Evolutionary conservation across 2,797 vertebrate species (phyloP).

Genomic region (Labroides dimidiatus): DNA sequence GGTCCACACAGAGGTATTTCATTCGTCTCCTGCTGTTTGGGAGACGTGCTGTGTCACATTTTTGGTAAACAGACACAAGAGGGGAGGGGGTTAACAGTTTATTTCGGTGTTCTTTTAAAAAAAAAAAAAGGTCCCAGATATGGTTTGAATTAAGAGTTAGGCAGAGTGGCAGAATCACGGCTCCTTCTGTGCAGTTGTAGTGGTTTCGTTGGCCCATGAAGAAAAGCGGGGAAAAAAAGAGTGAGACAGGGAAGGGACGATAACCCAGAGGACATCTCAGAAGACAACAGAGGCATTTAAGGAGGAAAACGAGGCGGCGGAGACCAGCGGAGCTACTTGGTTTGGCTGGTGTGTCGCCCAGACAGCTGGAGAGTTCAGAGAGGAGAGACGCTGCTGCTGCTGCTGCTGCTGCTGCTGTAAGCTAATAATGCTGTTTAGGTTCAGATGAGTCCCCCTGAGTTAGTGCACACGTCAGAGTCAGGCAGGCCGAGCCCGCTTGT

Average conservation of each 20-base stretch:
- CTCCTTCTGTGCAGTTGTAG: constrained; percentile 71
- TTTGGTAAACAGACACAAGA: constrained; percentile 63
- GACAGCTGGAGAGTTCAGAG: constrained; percentile 63
- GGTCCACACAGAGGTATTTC: constrained; percentile 78
- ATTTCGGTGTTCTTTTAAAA: constrained; percentile 34
- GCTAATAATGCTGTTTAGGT: constrained; percentile 77
- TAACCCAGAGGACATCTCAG: constrained; percentile 61
- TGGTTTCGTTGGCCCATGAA: constrained; percentile 67
- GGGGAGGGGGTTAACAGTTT: constrained; percentile 17
- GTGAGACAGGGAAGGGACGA: constrained; percentile 40
- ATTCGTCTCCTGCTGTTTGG: constrained; percentile 54
- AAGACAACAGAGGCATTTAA: constrained; percentile 42
- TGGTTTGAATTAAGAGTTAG: constrained; percentile 45
- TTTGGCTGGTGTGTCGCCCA: constrained; percentile 69
- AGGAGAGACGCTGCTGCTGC: constrained; percentile 62
- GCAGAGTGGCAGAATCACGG: constrained; percentile 53
- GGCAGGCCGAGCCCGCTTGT: constrained; percentile 64
- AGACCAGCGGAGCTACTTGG: constrained; percentile 72
- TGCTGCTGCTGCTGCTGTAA: constrained; percentile 31
- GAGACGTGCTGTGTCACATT: constrained; percentile 71
- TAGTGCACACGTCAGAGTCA: constrained; percentile 79
- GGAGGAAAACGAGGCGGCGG: constrained; percentile 50
- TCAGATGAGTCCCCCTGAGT: constrained; percentile 85
- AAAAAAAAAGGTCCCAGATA: constrained; percentile 49
- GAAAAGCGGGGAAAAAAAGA: constrained; percentile 23